phyloP scores from a whole-genome alignment of 2,113 vertebrate species.

The Hydrolagus affinis region DNA sequence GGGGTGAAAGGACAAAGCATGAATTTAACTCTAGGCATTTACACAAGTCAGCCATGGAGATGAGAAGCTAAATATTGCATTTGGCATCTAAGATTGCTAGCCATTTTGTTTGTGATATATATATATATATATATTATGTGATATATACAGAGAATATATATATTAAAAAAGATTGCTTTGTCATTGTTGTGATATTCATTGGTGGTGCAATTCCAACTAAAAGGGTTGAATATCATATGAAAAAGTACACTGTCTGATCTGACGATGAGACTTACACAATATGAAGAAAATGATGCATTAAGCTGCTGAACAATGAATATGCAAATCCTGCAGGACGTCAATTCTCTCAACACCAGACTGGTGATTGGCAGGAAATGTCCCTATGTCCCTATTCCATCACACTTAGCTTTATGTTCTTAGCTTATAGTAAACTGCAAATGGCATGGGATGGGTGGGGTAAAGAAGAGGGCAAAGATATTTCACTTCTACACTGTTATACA shows the following conservation, averaged over 20 bases:
- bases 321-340: not conserved
- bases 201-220: not conserved
- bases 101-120: not conserved
- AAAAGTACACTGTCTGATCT: not conserved
- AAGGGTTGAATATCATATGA: not conserved
- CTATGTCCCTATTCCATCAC: not conserved
- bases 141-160: too few species aligned
- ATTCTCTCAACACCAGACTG: not conserved
- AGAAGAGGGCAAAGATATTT: not conserved
- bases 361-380: not conserved
- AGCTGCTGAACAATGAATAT: not conserved
- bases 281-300: too few species aligned
- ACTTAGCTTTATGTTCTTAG: too few species aligned
- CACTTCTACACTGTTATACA: not conserved
- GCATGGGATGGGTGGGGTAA: not conserved
- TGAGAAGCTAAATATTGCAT: constrained; percentile 18
- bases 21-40: constrained; percentile 26
- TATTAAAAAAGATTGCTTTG: not conserved
- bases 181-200: not conserved
- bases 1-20: constrained; percentile 15
- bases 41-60: constrained; percentile 1
- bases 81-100: constrained; percentile 22
- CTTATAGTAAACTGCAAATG: not conserved
- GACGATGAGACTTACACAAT: not conserved
- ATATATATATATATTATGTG: too few species aligned